Conservation (phyloP, 2,797 vertebrate genomes). For the Bucorvus abyssinicus region DNA sequence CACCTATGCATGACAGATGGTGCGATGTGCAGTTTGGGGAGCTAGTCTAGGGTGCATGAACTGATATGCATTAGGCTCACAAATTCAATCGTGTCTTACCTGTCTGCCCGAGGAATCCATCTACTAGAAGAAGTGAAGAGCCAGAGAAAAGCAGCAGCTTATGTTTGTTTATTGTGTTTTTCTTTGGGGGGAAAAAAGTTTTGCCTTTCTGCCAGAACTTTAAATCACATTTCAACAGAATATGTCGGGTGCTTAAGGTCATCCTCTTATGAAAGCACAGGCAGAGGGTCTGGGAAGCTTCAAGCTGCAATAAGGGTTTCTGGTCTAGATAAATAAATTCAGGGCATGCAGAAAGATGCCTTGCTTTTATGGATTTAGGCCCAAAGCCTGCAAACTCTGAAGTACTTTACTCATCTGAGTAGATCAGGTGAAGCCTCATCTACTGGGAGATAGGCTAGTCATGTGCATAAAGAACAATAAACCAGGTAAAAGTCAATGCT, state of each 20-base stretch:
- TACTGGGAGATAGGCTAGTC: not conserved
- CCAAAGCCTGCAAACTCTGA: not conserved
- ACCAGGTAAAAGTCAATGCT: slow-evolving; percentile 8
- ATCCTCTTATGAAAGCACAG: slow-evolving; percentile 32
- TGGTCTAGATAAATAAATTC: slow-evolving; percentile 15
- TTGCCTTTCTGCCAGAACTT: slow-evolving; percentile 40
- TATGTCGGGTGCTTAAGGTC: slow-evolving; percentile 17
- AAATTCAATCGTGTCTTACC: slow-evolving; percentile 64
- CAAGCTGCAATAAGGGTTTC: slow-evolving; percentile 28
- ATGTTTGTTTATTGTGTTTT: slow-evolving; percentile 36
- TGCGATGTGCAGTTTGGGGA: slow-evolving; percentile 22
- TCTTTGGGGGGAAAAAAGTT: not conserved
- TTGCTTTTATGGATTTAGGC: not conserved
- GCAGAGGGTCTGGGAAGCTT: slow-evolving; percentile 14
- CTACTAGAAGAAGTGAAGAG: slow-evolving; percentile 48
- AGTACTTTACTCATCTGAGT: not conserved
- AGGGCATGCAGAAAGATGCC: not conserved
- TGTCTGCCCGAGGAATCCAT: slow-evolving; percentile 57
- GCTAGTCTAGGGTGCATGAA: slow-evolving; percentile 47
- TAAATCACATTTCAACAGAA: slow-evolving; percentile 51
- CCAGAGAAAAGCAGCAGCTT: slow-evolving; percentile 42
- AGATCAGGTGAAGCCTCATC: not conserved
- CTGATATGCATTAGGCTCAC: slow-evolving; percentile 66
- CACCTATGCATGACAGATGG: slow-evolving; percentile 21
- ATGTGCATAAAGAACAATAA: not conserved